Conservation (phyloP, 2,797 vertebrate species). For the Mormyrops boulengeri region DNA sequence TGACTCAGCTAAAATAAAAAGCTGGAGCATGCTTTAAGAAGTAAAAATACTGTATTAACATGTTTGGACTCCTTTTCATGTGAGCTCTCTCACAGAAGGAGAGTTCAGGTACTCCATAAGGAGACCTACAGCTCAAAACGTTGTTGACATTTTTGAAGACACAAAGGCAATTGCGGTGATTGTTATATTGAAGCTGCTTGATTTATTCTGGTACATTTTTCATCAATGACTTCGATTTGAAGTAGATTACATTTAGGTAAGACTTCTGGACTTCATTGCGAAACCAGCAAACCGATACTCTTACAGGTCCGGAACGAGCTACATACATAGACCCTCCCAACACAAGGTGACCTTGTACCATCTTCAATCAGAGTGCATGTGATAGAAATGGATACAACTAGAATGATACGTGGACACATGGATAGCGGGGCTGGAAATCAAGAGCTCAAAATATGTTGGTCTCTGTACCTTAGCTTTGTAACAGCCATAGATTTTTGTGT, state of each 20-base stretch:
- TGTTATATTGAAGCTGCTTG: conserved; percentile 26
- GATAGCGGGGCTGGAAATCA: conserved; percentile 32
- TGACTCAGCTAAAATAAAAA: conserved; percentile 9
- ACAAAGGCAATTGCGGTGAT: conserved; percentile 42
- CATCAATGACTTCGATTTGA: conserved; percentile 19
- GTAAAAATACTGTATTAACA: background rate
- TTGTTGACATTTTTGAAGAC: conserved; percentile 32
- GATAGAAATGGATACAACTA: conserved; percentile 36
- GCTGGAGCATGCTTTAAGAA: background rate
- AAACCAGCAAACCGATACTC: conserved; percentile 7
- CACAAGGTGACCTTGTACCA: background rate
- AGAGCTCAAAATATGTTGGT: background rate
- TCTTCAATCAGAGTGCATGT: background rate
- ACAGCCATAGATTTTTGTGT: background rate
- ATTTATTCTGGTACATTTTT: conserved; percentile 26
- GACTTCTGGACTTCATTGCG: conserved; percentile 6
- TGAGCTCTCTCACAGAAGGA: conserved; percentile 9
- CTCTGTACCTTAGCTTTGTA: background rate
- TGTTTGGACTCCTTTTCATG: conserved; percentile 1
- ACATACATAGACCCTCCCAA: background rate
- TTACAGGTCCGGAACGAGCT: background rate
- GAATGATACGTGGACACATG: conserved; percentile 46
- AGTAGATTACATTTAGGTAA: conserved; percentile 17
- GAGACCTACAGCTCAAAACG: conserved; percentile 11
- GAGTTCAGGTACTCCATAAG: background rate